Percentiles rank a stretch among this genome's conserved stretches.
These are phyloP conservation scores for Arothron firmamentum DNA, from an alignment of 2,113 vertebrate genomes.

Conservation along the genomic window DNA sequence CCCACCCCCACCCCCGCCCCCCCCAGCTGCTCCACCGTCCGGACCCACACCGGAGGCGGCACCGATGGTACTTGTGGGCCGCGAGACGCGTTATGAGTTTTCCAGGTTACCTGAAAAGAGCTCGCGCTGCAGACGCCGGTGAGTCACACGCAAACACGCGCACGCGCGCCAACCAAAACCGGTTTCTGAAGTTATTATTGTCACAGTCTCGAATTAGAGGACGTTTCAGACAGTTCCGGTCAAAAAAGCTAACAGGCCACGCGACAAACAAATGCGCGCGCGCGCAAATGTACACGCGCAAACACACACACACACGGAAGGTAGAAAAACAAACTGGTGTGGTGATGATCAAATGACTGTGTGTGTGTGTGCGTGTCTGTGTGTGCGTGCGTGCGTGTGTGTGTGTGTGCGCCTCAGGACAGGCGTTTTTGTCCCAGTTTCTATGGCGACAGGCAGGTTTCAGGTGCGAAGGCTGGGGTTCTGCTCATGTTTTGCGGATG, in stretches of 20 bases:
- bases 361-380: background rate
- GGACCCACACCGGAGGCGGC: slow-evolving; percentile 6
- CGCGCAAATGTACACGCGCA: too few relatives aligned
- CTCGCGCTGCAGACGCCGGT: slow-evolving; percentile 18
- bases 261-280: too few relatives aligned
- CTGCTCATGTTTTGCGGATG: too few relatives aligned
- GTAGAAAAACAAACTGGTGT: too few relatives aligned
- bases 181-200: too few relatives aligned
- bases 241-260: too few relatives aligned
- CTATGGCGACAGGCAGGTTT: background rate
- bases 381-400: background rate
- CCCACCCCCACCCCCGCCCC: too few relatives aligned
- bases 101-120: slow-evolving; percentile 5
- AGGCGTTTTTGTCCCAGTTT: background rate
- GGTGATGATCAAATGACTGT: background rate
- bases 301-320: too few relatives aligned
- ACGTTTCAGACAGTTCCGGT: too few relatives aligned
- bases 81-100: background rate
- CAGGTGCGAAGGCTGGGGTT: too few relatives aligned
- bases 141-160: background rate
- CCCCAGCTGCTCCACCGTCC: background rate
- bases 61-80: background rate
- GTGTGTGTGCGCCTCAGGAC: background rate
- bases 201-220: too few relatives aligned
- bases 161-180: too few relatives aligned